Base-by-base conservation (phyloP, 2,888 invertebrate genomes). In the Scrobipalpa atriplicella region DNA sequence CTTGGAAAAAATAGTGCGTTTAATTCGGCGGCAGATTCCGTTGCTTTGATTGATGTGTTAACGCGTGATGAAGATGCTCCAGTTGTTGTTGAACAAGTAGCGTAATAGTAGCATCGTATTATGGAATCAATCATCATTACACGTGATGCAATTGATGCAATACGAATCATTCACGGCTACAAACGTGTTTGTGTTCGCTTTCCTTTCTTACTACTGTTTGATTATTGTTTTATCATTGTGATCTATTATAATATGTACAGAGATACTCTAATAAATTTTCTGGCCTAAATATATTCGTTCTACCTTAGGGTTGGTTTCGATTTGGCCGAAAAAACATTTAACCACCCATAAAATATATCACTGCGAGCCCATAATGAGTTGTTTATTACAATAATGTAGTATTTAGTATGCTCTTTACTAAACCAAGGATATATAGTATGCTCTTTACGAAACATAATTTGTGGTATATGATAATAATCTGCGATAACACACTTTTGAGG, bases 1-100 rank as follows among this genome's bases (percentile, higher is more conserved):
- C 73, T 75, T 75, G 71, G 9, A 77, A 79, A 81, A 82, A 79
- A 76, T 72, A 73, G 71, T 73, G 70, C 73, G 66, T 73, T 75
- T 74, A 71, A 74, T 72, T 73, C 73, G 61, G 70, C 70, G 69
- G 67, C 70, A 70, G 72, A 78, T 78, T 75, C 74, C 70, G 67
- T 64, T 64, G 62, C 54, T 64, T 67, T 79, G 79, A 83, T 80
- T 78, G 73, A 82, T 83, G 76, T 67, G 72, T 67, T 56, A 51
- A 18, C 54, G 54, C 64, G 56, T 71, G 71, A 72, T 70, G 68
- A 65, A 63, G 62, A 69, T 71, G 67, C 68, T 67, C 69, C 64
- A 68, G 67, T 69, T 70, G 62, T 67, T 67, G 64, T 68, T 69
- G 62, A 67, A 58, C 62, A 66, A 2, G 54, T 38, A 64, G 18